phyloP scores from a whole-genome alignment of 2,113 vertebrate genomes.

The Sphyrna mokarran region DNA sequence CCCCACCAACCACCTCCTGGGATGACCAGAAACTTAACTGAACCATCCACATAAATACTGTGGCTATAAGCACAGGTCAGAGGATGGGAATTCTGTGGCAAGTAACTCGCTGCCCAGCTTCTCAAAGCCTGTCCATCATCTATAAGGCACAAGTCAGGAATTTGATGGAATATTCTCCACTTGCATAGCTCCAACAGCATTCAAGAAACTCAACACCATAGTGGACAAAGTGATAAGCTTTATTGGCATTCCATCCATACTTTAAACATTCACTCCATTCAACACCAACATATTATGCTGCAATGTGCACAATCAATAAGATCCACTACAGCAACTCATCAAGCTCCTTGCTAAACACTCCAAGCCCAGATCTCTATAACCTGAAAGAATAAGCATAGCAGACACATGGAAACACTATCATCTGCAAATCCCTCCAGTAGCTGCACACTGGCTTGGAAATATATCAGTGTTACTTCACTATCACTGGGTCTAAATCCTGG shows the following conservation, averaged over 20 bases:
- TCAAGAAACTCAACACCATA: background rate
- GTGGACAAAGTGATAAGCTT: background rate
- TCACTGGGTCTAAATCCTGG: background rate
- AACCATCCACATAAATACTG: background rate
- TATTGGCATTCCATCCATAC: background rate
- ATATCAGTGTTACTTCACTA: background rate
- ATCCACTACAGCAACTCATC: background rate
- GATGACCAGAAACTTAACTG: background rate
- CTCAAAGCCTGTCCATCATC: background rate
- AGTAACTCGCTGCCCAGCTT: too few relatives aligned
- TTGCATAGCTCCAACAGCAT: background rate
- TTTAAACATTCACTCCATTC: background rate
- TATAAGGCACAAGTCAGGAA: background rate
- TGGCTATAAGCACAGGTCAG: too few relatives aligned
- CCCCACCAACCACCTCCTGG: too few relatives aligned
- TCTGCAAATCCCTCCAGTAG: background rate
- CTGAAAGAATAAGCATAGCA: background rate
- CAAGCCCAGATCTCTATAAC: background rate
- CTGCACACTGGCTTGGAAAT: background rate
- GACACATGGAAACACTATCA: background rate
- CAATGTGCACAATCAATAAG: background rate
- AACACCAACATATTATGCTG: background rate
- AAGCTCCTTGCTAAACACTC: background rate
- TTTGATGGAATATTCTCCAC: background rate
- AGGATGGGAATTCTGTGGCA: too few relatives aligned